A percentile compares a stretch with the other conserved stretches of the same genome.
These are phyloP conservation scores for Norana najaformis DNA, from an alignment of 2,888 invertebrate genomes.

Conservation along the genomic window DNA sequence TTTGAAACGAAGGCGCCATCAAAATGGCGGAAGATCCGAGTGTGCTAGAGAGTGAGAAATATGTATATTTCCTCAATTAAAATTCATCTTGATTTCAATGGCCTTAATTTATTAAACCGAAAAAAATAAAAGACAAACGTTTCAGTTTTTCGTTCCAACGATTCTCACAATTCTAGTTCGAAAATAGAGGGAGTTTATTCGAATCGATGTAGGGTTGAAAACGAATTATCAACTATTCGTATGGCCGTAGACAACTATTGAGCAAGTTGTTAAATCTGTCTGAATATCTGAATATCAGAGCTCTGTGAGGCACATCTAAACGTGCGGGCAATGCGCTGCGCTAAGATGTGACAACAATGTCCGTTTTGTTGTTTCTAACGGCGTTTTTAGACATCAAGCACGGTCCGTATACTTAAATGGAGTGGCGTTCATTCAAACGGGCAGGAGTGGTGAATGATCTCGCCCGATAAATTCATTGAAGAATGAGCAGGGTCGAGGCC, in stretches of 20 bases:
- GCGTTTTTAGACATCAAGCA: too few relatives aligned
- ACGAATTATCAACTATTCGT: background rate
- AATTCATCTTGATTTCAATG: slow-evolving; percentile 14
- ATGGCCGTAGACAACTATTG: background rate
- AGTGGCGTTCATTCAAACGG: too few relatives aligned
- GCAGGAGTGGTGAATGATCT: too few relatives aligned
- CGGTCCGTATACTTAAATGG: too few relatives aligned
- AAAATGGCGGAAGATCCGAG: slow-evolving; percentile 52
- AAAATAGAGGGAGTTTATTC: background rate
- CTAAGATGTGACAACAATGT: background rate
- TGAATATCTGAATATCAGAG: too few relatives aligned
- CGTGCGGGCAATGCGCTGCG: background rate
- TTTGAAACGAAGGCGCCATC: slow-evolving; percentile 31
- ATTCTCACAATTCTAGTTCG: background rate
- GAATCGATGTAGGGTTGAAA: background rate
- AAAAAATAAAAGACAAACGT: background rate
- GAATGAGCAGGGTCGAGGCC: too few relatives aligned
- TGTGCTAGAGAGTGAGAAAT: slow-evolving; percentile 47
- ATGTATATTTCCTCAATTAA: slow-evolving; percentile 4
- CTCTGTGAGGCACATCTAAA: too few relatives aligned
- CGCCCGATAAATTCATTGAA: too few relatives aligned
- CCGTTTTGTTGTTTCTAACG: background rate
- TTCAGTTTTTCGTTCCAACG: background rate
- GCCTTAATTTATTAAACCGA: background rate
- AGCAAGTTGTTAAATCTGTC: background rate